phyloP scores from a whole-genome alignment of 1,140 invertebrate species.

The Lepidurus apus region DNA sequence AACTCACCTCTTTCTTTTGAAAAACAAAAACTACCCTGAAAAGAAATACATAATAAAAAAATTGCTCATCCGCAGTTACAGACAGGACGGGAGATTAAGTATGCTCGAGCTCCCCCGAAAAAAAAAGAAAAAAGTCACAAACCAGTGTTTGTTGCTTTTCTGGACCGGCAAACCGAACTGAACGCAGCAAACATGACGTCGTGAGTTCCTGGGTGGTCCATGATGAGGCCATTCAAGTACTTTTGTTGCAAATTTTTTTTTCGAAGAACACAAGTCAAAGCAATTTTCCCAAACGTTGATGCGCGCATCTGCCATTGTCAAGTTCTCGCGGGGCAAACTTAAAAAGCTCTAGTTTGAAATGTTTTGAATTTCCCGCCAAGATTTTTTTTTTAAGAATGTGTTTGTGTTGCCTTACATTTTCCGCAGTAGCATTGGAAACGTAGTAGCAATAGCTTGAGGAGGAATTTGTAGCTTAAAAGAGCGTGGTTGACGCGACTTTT shows the following conservation, averaged over 20 bases:
- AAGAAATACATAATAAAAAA: neutral
- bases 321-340: too few species aligned
- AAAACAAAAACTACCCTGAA: neutral
- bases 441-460: too few species aligned
- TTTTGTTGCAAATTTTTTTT: neutral
- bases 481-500: too few species aligned
- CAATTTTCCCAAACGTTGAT: too few species aligned
- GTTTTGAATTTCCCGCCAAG: too few species aligned
- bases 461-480: too few species aligned
- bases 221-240: conserved; percentile 5
- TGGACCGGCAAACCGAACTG: conserved; percentile 9
- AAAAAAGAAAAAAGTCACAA: neutral
- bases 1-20: neutral
- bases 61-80: conserved; percentile 17
- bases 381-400: too few species aligned
- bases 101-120: neutral
- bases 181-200: conserved; percentile 9
- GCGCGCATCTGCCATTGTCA: too few species aligned
- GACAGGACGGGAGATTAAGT: neutral
- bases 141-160: conserved; percentile 18
- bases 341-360: too few species aligned
- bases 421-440: too few species aligned
- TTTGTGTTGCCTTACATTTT: too few species aligned
- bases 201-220: conserved; percentile 20
- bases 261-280: neutral